Evolutionary conservation across 2,113 vertebrate species (phyloP).

Genomic region (Danio rerio): DNA sequence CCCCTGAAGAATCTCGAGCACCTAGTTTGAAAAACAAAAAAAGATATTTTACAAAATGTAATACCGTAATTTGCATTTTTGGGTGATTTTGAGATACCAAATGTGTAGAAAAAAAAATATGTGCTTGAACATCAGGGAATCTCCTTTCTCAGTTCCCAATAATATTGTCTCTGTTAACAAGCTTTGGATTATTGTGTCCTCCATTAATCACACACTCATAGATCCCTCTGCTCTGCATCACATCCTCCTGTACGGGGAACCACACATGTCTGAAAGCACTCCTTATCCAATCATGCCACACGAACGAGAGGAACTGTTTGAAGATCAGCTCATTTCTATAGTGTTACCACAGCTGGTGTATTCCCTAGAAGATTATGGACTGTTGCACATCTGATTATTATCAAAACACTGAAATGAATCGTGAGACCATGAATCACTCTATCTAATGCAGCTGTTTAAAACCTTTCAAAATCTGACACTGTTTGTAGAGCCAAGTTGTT

Average conservation of each 20-base stretch:
- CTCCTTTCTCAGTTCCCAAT: constrained; percentile 45
- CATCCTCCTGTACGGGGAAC: constrained; percentile 35
- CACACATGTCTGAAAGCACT: constrained; percentile 38
- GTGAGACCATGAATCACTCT: constrained; percentile 24
- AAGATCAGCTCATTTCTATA: constrained; percentile 28
- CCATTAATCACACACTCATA: constrained; percentile 52
- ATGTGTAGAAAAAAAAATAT: not conserved
- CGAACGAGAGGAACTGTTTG: constrained; percentile 25
- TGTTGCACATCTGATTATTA: constrained; percentile 41
- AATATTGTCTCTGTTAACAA: constrained; percentile 52
- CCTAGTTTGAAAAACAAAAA: too few species aligned
- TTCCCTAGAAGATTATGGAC: constrained; percentile 30
- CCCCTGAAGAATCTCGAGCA: too few species aligned
- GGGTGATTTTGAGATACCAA: not conserved
- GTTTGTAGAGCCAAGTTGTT: constrained; percentile 23
- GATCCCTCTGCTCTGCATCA: constrained; percentile 45
- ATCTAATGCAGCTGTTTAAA: constrained; percentile 39
- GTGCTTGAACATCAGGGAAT: constrained; percentile 26
- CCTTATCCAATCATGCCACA: constrained; percentile 34
- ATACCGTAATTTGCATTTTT: not conserved
- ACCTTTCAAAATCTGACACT: constrained; percentile 23
- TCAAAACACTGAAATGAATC: constrained; percentile 44
- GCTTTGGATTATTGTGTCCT: constrained; percentile 28
- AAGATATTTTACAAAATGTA: not conserved
- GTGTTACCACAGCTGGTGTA: constrained; percentile 40